Base-by-base conservation (phyloP, 2,113 vertebrate genomes). In the Grammomys dolichurus region DNA sequence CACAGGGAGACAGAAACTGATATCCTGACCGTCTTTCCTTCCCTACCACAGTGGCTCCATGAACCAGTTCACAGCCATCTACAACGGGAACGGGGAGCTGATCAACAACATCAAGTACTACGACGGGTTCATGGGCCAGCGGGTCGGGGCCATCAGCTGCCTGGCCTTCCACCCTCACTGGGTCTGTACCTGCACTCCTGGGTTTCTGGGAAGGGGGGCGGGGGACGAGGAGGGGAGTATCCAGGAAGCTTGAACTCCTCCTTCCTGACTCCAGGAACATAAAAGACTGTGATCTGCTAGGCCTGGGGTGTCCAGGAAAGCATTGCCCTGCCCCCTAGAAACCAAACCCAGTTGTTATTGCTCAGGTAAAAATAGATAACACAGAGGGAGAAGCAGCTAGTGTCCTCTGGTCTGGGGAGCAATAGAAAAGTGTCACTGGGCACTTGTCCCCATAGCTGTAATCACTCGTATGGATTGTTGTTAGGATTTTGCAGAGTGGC, bases 91-190 rank as follows among this genome's bases (percentile, higher is more conserved):
- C 0, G 99, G 99, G 1, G 99, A 99, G 76, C 98, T 99, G 87
- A 99, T 99, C 99, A 99, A 99, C 98, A 99, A 99, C 96, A 99
- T 99, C 97, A 99, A 99, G 75, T 99, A 99, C 98, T 99, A 99
- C 0, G 99, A 99, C 6, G 99, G 99, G 43, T 99, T 99, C 98
- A 99, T 99, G 99, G 99, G 99, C 14, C 99, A 99, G 26, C 98
- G 99, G 78, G 99, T 99, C 0, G 99, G 99, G 5, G 99, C 99
- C 98, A 99, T 99, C 99, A 99, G 99, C 99, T 99, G 99, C 98
- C 97, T 99, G 97, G 99, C 99, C 91, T 99, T 99, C 98, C 99
- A 99, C 97, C 99, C 99, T 0, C 99, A 99, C 98, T 99, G 99
- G 99, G 99, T 99, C 98, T 96, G 98, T 98, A 56, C 48, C 19